Evolutionary conservation across 2,888 invertebrate genomes (phyloP).

Genomic region (Cephus sareptanus): DNA sequence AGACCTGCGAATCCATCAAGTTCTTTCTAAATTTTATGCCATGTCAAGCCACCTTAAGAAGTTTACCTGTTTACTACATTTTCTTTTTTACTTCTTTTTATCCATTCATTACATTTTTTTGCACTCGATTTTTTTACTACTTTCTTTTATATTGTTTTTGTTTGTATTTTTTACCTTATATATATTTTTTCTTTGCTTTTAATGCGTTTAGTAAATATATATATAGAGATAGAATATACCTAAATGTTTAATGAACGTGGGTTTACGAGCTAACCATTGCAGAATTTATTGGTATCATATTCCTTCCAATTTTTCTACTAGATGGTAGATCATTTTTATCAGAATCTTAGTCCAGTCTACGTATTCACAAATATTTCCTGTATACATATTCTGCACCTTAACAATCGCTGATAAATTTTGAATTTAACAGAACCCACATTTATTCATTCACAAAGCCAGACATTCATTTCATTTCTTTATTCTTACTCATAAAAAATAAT

Average conservation of each 20-base stretch:
- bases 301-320: slow-evolving; percentile 46
- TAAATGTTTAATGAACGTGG: slow-evolving; percentile 22
- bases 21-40: slow-evolving; percentile 9
- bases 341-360: not conserved
- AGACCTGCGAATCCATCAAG: slow-evolving; percentile 23
- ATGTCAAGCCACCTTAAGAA: slow-evolving; percentile 25
- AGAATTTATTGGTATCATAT: slow-evolving; percentile 54
- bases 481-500: slow-evolving; percentile 27
- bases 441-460: not conserved
- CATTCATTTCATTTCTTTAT: slow-evolving; percentile 11
- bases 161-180: slow-evolving; percentile 26
- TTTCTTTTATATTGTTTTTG: slow-evolving; percentile 29
- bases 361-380: not conserved
- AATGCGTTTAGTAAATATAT: slow-evolving; percentile 28
- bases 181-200: slow-evolving; percentile 31
- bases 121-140: slow-evolving; percentile 16
- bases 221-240: slow-evolving; percentile 35
- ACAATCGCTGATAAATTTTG: slow-evolving; percentile 19
- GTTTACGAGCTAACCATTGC: slow-evolving; percentile 39
- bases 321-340: slow-evolving; percentile 18
- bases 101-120: slow-evolving; percentile 22
- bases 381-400: not conserved
- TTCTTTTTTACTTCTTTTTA: slow-evolving; percentile 25
- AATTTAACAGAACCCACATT: slow-evolving; percentile 1
- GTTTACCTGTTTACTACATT: slow-evolving; percentile 26